These are phyloP conservation scores for Bolinopsis microptera DNA, from an alignment of 37 sponge, comb jelly and placozoan genomes.

Conservation along the genomic window DNA sequence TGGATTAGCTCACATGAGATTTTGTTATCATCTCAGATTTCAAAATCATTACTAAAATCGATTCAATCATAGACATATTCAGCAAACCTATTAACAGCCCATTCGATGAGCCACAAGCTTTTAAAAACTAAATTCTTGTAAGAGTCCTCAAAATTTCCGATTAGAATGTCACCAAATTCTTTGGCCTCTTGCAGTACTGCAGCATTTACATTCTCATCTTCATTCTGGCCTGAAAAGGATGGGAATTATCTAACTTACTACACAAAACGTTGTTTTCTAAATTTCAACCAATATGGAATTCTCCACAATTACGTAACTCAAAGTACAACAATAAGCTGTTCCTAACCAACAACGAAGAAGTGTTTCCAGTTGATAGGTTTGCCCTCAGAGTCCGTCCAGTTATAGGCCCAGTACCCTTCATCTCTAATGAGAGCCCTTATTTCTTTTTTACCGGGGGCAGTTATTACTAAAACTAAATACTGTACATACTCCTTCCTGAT, in stretches of 20 bases:
- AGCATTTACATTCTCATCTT: not conserved
- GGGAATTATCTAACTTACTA: too few species aligned
- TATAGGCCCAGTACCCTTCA: slow-evolving; percentile 12
- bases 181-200: slow-evolving; percentile 15
- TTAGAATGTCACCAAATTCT: slow-evolving; percentile 18
- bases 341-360: slow-evolving; percentile 6
- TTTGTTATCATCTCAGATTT: too few species aligned
- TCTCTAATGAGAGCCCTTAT: not conserved
- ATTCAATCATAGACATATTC: too few species aligned
- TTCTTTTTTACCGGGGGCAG: not conserved
- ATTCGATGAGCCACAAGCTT: slow-evolving; percentile 17
- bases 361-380: slow-evolving; percentile 11
- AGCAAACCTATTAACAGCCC: slow-evolving; percentile 52
- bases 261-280: too few species aligned
- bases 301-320: too few species aligned
- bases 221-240: not conserved
- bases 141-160: slow-evolving; percentile 1
- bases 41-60: too few species aligned
- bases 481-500: not conserved
- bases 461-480: not conserved
- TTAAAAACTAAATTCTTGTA: slow-evolving; percentile 34
- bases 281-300: too few species aligned
- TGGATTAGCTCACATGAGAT: too few species aligned
- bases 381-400: slow-evolving; percentile 16
- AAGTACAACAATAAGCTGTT: too few species aligned